Evolutionary conservation across 2,797 vertebrate genomes (phyloP).

Genomic region (Lemur catta): DNA sequence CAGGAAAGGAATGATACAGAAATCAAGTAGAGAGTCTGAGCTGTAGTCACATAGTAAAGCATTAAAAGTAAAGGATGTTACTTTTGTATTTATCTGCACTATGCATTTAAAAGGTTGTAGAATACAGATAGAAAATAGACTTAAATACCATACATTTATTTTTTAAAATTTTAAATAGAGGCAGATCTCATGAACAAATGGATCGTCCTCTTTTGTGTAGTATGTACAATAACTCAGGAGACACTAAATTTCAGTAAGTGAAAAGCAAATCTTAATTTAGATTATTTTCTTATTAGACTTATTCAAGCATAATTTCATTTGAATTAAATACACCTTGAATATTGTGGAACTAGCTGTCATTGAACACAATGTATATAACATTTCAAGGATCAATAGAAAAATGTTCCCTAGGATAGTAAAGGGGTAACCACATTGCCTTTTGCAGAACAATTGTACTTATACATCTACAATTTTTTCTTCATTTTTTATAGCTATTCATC

Average conservation of each 20-base stretch:
- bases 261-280: slow-evolving; percentile 26
- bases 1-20: slow-evolving; percentile 38
- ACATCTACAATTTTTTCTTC: background rate
- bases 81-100: slow-evolving; percentile 41
- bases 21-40: slow-evolving; percentile 1
- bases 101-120: background rate
- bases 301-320: slow-evolving; percentile 12
- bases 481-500: background rate
- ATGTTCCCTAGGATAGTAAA: background rate
- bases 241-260: slow-evolving; percentile 1
- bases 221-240: background rate
- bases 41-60: background rate
- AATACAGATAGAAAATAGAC: background rate
- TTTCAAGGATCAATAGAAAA: background rate
- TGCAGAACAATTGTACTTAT: background rate
- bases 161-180: background rate
- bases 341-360: background rate
- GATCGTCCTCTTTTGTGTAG: background rate
- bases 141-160: background rate
- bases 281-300: background rate
- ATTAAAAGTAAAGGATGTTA: slow-evolving; percentile 13
- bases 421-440: slow-evolving; percentile 14
- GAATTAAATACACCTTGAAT: background rate
- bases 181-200: background rate
- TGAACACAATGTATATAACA: background rate